phyloP scores from a whole-genome alignment of 2,113 vertebrate genomes.

The Merops nubicus region DNA sequence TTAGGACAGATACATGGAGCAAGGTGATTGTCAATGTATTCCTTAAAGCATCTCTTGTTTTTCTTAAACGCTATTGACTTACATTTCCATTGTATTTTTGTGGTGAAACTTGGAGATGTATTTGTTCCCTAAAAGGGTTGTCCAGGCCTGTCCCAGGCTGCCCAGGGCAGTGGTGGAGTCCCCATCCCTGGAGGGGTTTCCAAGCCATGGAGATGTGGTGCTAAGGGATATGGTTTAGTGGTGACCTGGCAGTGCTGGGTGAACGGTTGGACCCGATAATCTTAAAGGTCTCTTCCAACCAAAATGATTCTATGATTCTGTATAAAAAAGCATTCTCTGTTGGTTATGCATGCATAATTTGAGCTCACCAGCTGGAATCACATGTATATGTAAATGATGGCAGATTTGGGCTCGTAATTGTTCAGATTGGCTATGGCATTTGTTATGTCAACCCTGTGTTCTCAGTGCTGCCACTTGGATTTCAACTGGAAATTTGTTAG shows the following conservation, averaged over 20 bases:
- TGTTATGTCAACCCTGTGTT: slow-evolving; percentile 60
- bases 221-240: no score
- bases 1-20: no score
- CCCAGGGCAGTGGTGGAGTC: no score
- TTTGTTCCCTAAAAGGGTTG: no score
- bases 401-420: slow-evolving; percentile 58
- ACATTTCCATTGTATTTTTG: slow-evolving; percentile 31
- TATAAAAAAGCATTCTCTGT: slow-evolving; percentile 28
- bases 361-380: slow-evolving; percentile 55
- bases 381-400: slow-evolving; percentile 40
- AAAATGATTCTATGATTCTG: no score
- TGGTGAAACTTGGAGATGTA: slow-evolving; percentile 2
- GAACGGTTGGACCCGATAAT: no score
- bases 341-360: slow-evolving; percentile 47
- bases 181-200: no score
- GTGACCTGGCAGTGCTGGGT: no score
- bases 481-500: slow-evolving; percentile 52
- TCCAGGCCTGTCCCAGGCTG: no score
- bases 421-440: slow-evolving; percentile 60
- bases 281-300: no score
- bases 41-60: background rate
- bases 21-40: no score
- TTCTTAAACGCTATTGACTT: background rate
- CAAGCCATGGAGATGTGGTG: no score
- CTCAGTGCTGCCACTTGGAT: slow-evolving; percentile 58